Percentiles rank a stretch among this genome's conserved stretches.
Conservation (phyloP, 2,797 vertebrate species). For the Pangasius krempfi region DNA sequence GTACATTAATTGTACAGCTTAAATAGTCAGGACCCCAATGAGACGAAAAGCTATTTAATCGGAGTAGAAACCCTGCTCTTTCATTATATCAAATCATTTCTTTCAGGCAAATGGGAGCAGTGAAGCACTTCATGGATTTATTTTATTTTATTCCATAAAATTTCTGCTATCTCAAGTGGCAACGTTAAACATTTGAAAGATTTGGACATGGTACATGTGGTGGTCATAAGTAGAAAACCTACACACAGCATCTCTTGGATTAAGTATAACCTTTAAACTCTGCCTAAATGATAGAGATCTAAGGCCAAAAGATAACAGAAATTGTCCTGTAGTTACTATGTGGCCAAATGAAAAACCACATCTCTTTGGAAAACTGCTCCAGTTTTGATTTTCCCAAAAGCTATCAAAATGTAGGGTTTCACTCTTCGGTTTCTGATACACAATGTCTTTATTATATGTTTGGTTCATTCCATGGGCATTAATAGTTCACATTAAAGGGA, state of each 20-base stretch:
- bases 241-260: conserved; percentile 21
- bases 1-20: conserved; percentile 54
- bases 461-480: conserved; percentile 52
- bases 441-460: conserved; percentile 30
- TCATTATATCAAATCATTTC: conserved; percentile 43
- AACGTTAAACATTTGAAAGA: neutral
- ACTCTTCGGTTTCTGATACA: conserved; percentile 1
- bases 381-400: conserved; percentile 42
- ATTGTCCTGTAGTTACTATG: conserved; percentile 31
- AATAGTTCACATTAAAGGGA: conserved; percentile 50
- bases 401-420: conserved; percentile 27
- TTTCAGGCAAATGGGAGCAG: conserved; percentile 59
- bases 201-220: neutral
- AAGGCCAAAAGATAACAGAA: conserved; percentile 3
- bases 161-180: neutral
- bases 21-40: conserved; percentile 45
- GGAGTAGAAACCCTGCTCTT: conserved; percentile 56
- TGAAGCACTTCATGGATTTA: conserved; percentile 57
- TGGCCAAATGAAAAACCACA: conserved; percentile 43
- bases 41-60: conserved; percentile 53
- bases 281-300: conserved; percentile 31
- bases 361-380: conserved; percentile 59
- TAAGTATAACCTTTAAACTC: conserved; percentile 32
- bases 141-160: conserved; percentile 32
- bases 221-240: conserved; percentile 8